A percentile compares a stretch with the other conserved stretches of the same genome.
These are phyloP conservation scores for Agrypnus murinus DNA, from an alignment of 2,888 invertebrate genomes.

Conservation along the genomic window DNA sequence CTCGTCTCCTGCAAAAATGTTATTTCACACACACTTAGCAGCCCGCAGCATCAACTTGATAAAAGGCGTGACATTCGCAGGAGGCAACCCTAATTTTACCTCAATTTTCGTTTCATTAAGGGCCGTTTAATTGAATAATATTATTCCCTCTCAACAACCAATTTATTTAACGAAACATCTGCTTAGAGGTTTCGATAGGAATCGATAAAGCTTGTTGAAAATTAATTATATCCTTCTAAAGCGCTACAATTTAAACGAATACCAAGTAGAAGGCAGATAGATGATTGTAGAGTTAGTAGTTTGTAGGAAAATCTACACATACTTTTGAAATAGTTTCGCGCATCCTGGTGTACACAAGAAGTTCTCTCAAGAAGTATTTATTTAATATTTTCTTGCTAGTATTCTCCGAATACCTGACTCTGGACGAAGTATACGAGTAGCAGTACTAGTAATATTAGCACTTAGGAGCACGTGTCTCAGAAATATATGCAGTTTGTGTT, in stretches of 20 bases:
- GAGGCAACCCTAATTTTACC: slow-evolving; percentile 20
- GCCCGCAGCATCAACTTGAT: slow-evolving; percentile 12
- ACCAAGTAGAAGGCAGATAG: slow-evolving; percentile 12
- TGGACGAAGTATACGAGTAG: too few relatives aligned
- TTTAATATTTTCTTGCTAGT: slow-evolving; percentile 18
- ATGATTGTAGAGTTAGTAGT: too few relatives aligned
- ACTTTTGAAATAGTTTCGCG: slow-evolving; percentile 10
- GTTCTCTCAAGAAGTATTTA: slow-evolving; percentile 9
- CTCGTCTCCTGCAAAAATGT: too few relatives aligned
- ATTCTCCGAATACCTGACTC: slow-evolving; percentile 17
- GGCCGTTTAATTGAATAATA: slow-evolving; percentile 35
- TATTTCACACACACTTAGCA: slow-evolving; percentile 2
- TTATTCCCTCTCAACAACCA: slow-evolving; percentile 37
- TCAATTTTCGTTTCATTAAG: slow-evolving; percentile 36
- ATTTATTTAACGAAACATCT: slow-evolving; percentile 36
- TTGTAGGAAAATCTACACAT: neutral
- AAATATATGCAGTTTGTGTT: slow-evolving; percentile 15
- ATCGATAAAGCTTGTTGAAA: slow-evolving; percentile 28
- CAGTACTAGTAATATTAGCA: too few relatives aligned
- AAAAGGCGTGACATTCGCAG: neutral
- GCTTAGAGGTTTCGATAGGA: slow-evolving; percentile 16
- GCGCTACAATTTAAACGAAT: slow-evolving; percentile 19
- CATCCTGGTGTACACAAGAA: slow-evolving; percentile 18
- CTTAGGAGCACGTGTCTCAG: slow-evolving; percentile 18
- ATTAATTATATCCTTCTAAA: slow-evolving; percentile 20